Percentiles rank a stretch among this genome's conserved stretches.
These are phyloP conservation scores for Acanthoscelides obtectus DNA, from an alignment of 2,888 invertebrate species.

Conservation along the genomic window DNA sequence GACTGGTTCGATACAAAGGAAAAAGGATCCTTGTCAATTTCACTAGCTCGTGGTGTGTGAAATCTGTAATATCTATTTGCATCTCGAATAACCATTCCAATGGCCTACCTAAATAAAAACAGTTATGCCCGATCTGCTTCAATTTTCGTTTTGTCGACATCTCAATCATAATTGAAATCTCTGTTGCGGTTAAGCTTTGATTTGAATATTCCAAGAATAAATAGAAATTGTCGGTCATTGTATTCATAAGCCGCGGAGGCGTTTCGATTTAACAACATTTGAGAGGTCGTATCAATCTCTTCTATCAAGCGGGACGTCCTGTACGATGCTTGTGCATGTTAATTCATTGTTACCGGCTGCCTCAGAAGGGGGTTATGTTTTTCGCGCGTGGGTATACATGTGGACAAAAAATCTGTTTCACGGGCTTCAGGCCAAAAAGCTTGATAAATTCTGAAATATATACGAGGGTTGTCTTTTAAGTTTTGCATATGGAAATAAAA, in stretches of 20 bases:
- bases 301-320: not conserved
- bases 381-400: too few relatives aligned
- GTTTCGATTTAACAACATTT: not conserved
- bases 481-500: too few relatives aligned
- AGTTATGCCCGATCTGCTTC: not conserved
- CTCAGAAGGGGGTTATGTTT: too few relatives aligned
- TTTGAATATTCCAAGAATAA: not conserved
- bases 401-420: too few relatives aligned
- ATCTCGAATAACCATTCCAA: not conserved
- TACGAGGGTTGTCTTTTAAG: too few relatives aligned
- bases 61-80: not conserved
- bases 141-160: not conserved
- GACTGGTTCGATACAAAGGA: too few relatives aligned
- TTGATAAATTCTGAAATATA: too few relatives aligned
- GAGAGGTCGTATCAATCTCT: not conserved
- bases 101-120: not conserved
- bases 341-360: too few relatives aligned
- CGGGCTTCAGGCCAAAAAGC: too few relatives aligned
- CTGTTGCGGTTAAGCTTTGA: not conserved
- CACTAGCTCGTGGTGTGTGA: not conserved
- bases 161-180: not conserved
- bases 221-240: not conserved
- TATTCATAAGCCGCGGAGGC: not conserved
- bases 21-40: too few relatives aligned
- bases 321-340: not conserved